A percentile compares a stretch with the other conserved stretches of the same genome.
Conservation (phyloP, 2,888 invertebrate species). For the Lumbricus terrestris region DNA sequence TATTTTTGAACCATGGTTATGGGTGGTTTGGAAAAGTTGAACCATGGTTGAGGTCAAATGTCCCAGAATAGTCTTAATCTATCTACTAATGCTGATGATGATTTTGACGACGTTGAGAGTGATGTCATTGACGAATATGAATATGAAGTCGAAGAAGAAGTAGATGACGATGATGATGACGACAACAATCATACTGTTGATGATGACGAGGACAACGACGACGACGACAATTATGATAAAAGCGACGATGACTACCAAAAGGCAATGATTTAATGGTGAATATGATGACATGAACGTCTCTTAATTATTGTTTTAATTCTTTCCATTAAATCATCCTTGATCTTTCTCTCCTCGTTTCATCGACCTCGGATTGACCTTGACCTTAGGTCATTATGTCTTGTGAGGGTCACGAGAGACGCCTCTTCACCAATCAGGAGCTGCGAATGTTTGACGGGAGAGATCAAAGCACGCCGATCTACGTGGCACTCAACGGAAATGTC, state of each 20-base stretch:
- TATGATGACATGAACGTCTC: not conserved
- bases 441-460: slow-evolving; percentile 27
- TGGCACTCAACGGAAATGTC: slow-evolving; percentile 33
- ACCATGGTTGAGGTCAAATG: no score
- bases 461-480: slow-evolving; percentile 24
- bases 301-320: no score
- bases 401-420: not conserved
- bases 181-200: slow-evolving; percentile 6
- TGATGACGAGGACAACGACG: not conserved
- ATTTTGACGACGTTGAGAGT: no score
- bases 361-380: not conserved
- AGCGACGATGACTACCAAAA: not conserved
- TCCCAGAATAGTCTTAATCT: no score
- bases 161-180: not conserved
- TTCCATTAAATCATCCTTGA: not conserved
- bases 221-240: slow-evolving; percentile 5
- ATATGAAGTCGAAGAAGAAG: not conserved
- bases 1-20: no score
- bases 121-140: not conserved
- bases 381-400: not conserved
- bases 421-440: slow-evolving; percentile 28
- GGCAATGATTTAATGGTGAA: not conserved
- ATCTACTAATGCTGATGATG: no score
- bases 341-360: not conserved
- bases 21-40: no score